Percentiles rank a stretch among this genome's conserved stretches.
These are phyloP conservation scores for Chionis minor DNA, from an alignment of 2,113 vertebrate species.

Conservation along the genomic window DNA sequence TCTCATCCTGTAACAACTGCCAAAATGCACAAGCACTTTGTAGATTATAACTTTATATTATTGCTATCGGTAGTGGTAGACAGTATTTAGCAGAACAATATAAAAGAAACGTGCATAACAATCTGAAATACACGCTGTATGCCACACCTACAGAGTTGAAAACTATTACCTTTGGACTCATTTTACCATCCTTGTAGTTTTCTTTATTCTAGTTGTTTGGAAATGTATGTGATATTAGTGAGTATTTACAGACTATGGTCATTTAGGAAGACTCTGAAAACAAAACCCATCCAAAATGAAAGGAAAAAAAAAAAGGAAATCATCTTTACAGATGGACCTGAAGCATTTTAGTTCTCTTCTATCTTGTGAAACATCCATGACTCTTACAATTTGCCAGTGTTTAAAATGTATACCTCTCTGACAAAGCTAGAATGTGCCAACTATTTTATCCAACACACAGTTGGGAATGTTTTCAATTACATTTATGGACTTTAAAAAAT, in stretches of 20 bases:
- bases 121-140: neutral
- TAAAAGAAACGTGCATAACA: neutral
- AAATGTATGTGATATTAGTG: neutral
- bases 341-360: neutral
- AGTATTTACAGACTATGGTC: neutral
- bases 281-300: neutral
- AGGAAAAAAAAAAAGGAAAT: neutral
- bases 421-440: neutral
- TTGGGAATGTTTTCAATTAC: neutral
- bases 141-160: neutral
- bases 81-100: neutral
- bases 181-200: neutral
- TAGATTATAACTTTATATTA: neutral
- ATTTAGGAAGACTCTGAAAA: neutral
- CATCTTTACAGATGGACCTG: neutral
- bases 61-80: neutral
- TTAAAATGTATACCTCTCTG: neutral
- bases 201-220: neutral
- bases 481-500: neutral
- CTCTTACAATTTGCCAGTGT: neutral
- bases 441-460: neutral
- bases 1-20: neutral
- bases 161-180: neutral
- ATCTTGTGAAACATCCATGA: neutral
- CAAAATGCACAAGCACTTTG: neutral